Base-by-base conservation (phyloP, 2,797 vertebrate genomes). In the Natrix natrix region DNA sequence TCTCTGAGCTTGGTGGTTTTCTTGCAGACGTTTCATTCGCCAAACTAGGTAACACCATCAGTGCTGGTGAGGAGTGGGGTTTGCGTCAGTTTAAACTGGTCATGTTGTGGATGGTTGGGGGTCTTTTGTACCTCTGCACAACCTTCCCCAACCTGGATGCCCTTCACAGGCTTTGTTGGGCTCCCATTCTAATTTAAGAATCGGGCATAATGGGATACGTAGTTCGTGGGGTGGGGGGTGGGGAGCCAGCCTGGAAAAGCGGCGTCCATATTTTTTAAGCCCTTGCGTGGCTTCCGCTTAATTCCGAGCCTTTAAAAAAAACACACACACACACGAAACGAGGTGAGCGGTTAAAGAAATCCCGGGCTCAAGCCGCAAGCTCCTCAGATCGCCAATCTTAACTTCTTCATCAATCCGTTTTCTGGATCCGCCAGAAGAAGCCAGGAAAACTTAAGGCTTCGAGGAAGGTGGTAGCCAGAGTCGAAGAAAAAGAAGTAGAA, bases 291-390 rank as follows among this genome's bases (percentile, higher is more conserved):
- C 37, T 22, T 83, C 11, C 8, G 8, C 69, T 78, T 10, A 43
- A 78, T 78, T 10, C 69, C 74, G 14, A 37, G 14, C 8, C 37
- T 74, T 43, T 3, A 43, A 43, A 43, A 43, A 43, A 43, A 43
- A 43, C 2, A 43, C 43, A 43, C 43, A n/a, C n/a, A n/a, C n/a
- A 43, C 43, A 43, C 43, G 43, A 43, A 78, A 43, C 17, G 69
- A 43, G 69, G 32, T 10, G 8, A 3, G 69, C 17, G 37, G 11
- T 83, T 24, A 83, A 43, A 48, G 43, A 10, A 83, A 24, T 22
- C 17, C 8, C 0, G 10, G 17, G 1, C 37, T 20, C 69, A 3
- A 37, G 0, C 32, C 1, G 17, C 69, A 0, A 7, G 2, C 69
- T 37, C 74, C 20, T 8, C 4, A 78, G 20, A 43, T 37, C 4